phyloP scores from a whole-genome alignment of 2,888 invertebrate species.

The Watsonalla cultraria region DNA sequence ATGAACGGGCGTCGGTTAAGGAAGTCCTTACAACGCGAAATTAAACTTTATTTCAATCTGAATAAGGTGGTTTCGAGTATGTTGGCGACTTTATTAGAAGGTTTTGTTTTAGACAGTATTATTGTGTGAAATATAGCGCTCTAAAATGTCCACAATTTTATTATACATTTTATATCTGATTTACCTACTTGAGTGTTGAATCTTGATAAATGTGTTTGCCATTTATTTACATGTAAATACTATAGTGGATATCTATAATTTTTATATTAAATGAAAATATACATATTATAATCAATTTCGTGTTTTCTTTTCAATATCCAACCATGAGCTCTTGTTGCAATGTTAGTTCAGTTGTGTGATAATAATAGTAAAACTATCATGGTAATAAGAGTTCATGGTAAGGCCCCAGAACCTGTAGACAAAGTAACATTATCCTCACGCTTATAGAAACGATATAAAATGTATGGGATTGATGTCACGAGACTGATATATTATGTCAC shows the following conservation, averaged over 20 bases:
- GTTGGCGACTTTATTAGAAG: conserved; percentile 2
- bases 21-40: neutral
- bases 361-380: no score
- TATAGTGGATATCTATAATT: conserved; percentile 72
- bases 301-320: conserved; percentile 25
- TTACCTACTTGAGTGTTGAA: conserved; percentile 36
- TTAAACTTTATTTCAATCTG: neutral
- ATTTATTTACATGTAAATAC: conserved; percentile 73
- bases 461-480: no score
- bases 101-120: conserved; percentile 36
- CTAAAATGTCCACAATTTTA: conserved; percentile 3
- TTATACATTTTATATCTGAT: conserved; percentile 13
- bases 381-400: no score
- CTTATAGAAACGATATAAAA: no score
- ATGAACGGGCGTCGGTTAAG: neutral
- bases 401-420: no score
- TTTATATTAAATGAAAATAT: conserved; percentile 75
- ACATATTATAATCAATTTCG: conserved; percentile 48
- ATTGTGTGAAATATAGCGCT: conserved; percentile 21
- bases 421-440: no score
- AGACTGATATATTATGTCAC: neutral
- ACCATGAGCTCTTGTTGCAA: no score
- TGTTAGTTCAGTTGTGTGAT: no score
- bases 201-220: conserved; percentile 61
- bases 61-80: neutral